Evolutionary conservation across 2,888 invertebrate species (phyloP).

Genomic region (Ecliptopera silaceata): DNA sequence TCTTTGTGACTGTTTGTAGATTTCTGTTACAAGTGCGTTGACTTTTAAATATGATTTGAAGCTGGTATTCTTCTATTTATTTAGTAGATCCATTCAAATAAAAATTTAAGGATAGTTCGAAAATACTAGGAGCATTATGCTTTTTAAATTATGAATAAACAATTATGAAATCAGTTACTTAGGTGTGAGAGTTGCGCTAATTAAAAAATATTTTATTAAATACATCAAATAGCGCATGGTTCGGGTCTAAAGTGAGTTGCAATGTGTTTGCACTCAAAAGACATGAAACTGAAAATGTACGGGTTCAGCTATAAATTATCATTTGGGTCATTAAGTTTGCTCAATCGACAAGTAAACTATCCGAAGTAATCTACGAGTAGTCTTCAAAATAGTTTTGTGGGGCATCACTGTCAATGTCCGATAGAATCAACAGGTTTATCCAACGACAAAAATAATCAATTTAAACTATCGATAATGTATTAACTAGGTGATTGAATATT

Average conservation of each 20-base stretch:
- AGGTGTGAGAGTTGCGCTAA: too few species aligned
- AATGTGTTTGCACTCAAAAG: not conserved
- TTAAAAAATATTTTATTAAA: too few species aligned
- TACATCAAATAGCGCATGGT: too few species aligned
- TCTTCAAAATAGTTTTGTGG: not conserved
- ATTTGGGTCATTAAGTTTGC: not conserved
- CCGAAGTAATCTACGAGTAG: not conserved
- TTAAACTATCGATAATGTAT: not conserved
- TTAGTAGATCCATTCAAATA: too few species aligned
- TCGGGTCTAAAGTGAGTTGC: too few species aligned
- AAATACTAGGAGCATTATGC: too few species aligned
- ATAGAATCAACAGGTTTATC: too few species aligned
- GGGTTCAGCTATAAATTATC: not conserved
- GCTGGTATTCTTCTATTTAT: too few species aligned
- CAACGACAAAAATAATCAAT: not conserved
- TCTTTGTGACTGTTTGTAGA: conserved; percentile 11
- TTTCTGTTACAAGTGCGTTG: not conserved
- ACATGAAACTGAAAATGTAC: not conserved
- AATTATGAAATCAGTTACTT: too few species aligned
- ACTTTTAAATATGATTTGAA: too few species aligned
- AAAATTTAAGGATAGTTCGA: too few species aligned
- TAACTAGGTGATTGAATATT: not conserved
- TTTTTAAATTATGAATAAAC: too few species aligned
- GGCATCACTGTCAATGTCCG: not conserved
- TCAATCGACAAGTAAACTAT: not conserved